Evolutionary conservation across 2,888 invertebrate genomes (phyloP), one percentile per base, ranked within the genome.

Genomic region (Drosophila greeni): DNA sequence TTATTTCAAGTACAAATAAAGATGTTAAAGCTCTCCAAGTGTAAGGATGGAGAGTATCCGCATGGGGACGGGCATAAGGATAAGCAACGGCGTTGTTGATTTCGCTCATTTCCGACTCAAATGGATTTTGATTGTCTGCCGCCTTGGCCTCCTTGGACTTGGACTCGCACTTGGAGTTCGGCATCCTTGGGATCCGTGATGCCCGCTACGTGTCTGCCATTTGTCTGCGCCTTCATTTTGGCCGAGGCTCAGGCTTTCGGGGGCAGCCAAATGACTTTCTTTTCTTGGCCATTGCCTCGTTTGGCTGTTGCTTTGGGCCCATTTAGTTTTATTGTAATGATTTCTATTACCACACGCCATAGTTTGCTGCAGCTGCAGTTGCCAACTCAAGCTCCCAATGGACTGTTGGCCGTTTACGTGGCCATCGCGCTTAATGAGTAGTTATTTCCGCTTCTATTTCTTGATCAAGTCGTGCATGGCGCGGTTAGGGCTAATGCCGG

Each of bases 121-220:
- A 82, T 82, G 84, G 82, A 82, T 82, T 82, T 82, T 84, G 81
- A 82, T 82, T 82, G 84, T 82, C 82, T 82, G 75, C 66, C 78
- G 73, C 66, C 79, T 45, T 60, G 51, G 54, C 36, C 70, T 34
- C 37, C 43, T 53, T 53, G 54, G 26, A 26, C 54, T 40, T 43
- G 69, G 36, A 24, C 33, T 48, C 49, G 39, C 33, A 14, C 11
- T 33, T 43, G 48, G 29, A 37, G 43, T 43, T 36, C 20, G 31
- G 23, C 5, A 31, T 45, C 45, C 51, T 34, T 40, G 68, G 18
- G 29, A 20, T 37, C 29, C 47, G 54, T 70, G 80, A 79, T 80
- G 81, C 64, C 59, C 71, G 59, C 66, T 72, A 81, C 81, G 81
- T 81, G 81, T 81, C 82, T 83, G 79, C 70, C 79, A 81, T 81